Evolutionary conservation across 2,888 invertebrate species (phyloP).

Genomic region (Habroteleia sp.): DNA sequence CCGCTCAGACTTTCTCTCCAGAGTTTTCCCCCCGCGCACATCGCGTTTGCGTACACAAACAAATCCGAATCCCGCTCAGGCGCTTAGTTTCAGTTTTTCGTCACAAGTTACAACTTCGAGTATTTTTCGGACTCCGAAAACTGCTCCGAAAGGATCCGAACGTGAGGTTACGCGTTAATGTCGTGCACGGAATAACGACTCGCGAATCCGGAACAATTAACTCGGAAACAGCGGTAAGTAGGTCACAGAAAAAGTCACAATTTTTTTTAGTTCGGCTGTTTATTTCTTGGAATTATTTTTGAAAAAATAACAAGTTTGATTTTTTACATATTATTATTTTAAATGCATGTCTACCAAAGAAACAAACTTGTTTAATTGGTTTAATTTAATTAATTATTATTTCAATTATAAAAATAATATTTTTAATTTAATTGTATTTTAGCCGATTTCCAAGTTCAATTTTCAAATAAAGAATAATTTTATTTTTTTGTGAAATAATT

Average conservation of each 20-base stretch:
- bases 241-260: conserved; percentile 23
- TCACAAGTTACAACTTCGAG: neutral
- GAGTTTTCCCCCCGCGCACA: conserved; percentile 3
- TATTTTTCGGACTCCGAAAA: neutral
- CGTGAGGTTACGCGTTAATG: conserved; percentile 20
- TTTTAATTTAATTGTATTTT: too few relatives aligned
- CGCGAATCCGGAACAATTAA: conserved; percentile 37
- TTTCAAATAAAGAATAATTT: too few relatives aligned
- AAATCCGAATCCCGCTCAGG: too few relatives aligned
- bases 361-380: too few relatives aligned
- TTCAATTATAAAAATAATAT: too few relatives aligned
- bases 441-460: too few relatives aligned
- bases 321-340: neutral
- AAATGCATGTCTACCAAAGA: too few relatives aligned
- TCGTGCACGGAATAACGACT: conserved; percentile 20
- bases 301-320: too few relatives aligned
- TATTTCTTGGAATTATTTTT: neutral
- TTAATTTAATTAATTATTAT: too few relatives aligned
- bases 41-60: neutral
- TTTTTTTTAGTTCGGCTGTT: neutral
- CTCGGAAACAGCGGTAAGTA: conserved; percentile 35
- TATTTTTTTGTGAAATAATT: too few relatives aligned
- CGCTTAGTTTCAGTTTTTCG: neutral
- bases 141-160: neutral
- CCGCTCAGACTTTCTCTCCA: conserved; percentile 30